Evolutionary conservation across 2,888 invertebrate species (phyloP).

Genomic region (Dasypogon diadema): DNA sequence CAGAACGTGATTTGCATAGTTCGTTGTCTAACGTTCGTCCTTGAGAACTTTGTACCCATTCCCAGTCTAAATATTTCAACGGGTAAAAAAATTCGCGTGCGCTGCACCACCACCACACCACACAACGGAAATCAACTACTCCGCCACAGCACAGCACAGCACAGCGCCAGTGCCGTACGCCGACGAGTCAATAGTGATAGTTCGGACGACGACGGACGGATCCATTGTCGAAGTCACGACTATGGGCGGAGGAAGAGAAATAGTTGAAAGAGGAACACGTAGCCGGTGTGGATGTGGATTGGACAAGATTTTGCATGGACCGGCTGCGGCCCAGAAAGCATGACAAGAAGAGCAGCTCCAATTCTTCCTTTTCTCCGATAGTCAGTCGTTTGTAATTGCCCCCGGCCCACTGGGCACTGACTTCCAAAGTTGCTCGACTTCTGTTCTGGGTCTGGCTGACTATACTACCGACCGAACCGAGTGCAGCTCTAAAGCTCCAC

Average conservation of each 20-base stretch:
- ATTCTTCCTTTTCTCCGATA: background rate
- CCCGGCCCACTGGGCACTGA: background rate
- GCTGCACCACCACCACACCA: background rate
- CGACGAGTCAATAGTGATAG: background rate
- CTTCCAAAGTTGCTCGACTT: too few species aligned
- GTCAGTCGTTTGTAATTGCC: constrained; percentile 6
- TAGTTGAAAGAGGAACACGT: constrained; percentile 7
- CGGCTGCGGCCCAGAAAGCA: background rate
- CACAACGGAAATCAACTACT: background rate
- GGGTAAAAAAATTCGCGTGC: constrained; percentile 52
- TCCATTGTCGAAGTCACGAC: constrained; percentile 16
- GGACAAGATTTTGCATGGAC: constrained; percentile 18
- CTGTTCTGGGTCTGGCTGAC: too few species aligned
- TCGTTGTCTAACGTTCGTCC: constrained; percentile 55
- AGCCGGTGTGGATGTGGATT: background rate
- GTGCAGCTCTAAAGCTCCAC: too few species aligned
- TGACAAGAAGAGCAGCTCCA: background rate
- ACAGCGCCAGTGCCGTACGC: background rate
- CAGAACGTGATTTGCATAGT: constrained; percentile 32
- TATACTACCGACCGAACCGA: too few species aligned
- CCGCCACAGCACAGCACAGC: background rate
- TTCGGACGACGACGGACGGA: background rate
- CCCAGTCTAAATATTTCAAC: constrained; percentile 53
- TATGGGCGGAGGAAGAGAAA: constrained; percentile 25
- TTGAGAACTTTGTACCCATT: constrained; percentile 53